Percentiles rank a stretch among this genome's conserved stretches.
phyloP scores from a whole-genome alignment of 2,888 invertebrate genomes.

The Trichogramma dendrolimi region DNA sequence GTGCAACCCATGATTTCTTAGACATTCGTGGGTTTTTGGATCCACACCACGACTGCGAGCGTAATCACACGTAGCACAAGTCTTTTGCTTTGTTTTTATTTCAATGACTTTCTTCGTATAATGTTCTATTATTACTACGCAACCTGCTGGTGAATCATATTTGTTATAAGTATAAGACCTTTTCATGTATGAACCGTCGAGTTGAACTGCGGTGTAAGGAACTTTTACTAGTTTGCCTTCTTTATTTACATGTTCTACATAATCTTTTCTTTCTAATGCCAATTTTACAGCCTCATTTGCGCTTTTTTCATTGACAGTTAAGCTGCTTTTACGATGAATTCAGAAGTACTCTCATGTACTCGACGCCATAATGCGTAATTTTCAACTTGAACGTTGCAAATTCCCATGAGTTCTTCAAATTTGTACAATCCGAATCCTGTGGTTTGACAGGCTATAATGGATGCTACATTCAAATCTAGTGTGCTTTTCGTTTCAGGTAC shows the following conservation, averaged over 20 bases:
- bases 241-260: slow-evolving; percentile 1
- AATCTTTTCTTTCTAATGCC: background rate
- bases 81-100: slow-evolving; percentile 4
- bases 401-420: background rate
- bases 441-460: background rate
- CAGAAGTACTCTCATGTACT: too few relatives aligned
- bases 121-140: background rate
- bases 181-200: slow-evolving; percentile 12
- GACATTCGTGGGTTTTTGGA: slow-evolving; percentile 3
- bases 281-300: slow-evolving; percentile 11
- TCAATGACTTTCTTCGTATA: slow-evolving; percentile 10
- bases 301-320: slow-evolving; percentile 4
- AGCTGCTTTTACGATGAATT: background rate
- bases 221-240: too few relatives aligned
- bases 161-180: slow-evolving; percentile 2
- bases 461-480: background rate
- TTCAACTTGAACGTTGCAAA: background rate
- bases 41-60: background rate
- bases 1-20: background rate
- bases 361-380: background rate
- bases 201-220: slow-evolving; percentile 5
- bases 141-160: background rate
- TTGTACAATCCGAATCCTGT: background rate
- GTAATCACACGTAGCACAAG: slow-evolving; percentile 7
- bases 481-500: background rate